Conservation (phyloP, 2,888 invertebrate species). For the Tachina lurida region DNA sequence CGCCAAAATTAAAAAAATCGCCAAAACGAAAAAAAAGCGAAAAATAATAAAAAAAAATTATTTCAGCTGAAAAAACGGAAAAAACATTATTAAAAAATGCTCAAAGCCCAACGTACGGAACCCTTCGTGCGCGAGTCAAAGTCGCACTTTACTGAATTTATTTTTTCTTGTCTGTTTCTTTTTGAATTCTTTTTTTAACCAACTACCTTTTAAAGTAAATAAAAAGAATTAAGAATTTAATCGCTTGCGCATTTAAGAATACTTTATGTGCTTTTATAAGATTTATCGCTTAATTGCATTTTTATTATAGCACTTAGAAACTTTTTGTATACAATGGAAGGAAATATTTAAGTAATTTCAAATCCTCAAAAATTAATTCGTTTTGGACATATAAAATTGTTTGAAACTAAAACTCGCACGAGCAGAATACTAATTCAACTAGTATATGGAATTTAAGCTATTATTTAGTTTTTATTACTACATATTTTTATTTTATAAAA, state of each 20-base stretch:
- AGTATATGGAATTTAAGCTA: neutral
- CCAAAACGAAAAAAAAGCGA: too few species aligned
- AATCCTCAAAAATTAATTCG: neutral
- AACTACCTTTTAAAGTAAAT: neutral
- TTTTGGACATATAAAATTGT: neutral
- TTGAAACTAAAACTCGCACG: neutral
- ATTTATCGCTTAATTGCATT: neutral
- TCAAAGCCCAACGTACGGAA: too few species aligned
- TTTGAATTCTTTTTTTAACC: neutral
- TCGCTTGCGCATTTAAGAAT: neutral
- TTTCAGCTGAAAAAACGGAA: too few species aligned
- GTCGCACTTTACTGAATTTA: too few species aligned
- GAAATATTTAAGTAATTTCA: constrained; percentile 4
- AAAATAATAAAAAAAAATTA: too few species aligned
- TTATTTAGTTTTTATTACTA: neutral
- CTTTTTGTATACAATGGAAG: neutral
- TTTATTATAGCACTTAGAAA: constrained; percentile 1
- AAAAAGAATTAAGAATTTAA: constrained; percentile 14
- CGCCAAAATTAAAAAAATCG: too few species aligned
- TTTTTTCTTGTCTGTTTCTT: neutral
- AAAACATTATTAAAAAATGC: too few species aligned
- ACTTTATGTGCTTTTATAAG: neutral
- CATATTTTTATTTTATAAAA: too few species aligned
- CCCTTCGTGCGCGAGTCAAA: too few species aligned
- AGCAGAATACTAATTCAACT: constrained; percentile 10